These are phyloP conservation scores for Lamellibrachia luymesi DNA, from an alignment of 1,140 invertebrate species.

Conservation along the genomic window DNA sequence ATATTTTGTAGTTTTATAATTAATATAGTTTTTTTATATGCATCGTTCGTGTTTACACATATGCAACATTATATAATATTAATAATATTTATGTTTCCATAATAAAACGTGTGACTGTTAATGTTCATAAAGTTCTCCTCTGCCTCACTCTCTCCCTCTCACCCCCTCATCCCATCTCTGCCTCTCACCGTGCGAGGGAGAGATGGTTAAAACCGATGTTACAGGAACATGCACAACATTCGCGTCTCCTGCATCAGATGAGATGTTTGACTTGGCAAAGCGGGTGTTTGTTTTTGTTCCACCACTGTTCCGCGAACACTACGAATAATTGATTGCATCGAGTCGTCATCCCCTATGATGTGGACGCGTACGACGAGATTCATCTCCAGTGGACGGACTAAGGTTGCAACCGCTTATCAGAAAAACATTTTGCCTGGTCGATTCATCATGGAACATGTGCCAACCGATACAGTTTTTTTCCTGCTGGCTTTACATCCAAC, in stretches of 20 bases:
- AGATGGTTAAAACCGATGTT: not conserved
- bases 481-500: not conserved
- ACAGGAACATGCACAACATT: not conserved
- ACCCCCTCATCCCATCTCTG: no score
- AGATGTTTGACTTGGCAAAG: not conserved
- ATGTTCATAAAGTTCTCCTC: no score
- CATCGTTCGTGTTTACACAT: no score
- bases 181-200: no score
- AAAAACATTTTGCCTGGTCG: not conserved
- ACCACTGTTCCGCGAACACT: not conserved
- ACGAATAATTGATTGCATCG: not conserved
- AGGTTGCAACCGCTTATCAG: not conserved
- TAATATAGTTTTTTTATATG: no score
- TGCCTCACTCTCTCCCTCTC: no score
- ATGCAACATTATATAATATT: no score
- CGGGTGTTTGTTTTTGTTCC: not conserved
- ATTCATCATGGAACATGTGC: not conserved
- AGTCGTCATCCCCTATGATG: not conserved
- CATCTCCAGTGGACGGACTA: not conserved
- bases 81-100: no score
- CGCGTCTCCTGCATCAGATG: not conserved
- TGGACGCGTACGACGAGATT: not conserved
- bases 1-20: no score
- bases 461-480: not conserved
- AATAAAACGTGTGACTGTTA: no score